A percentile compares a stretch with the other conserved stretches of the same genome.
These are phyloP conservation scores for Hirtodrosophila trivittata DNA, from an alignment of 2,888 invertebrate genomes.

Conservation along the genomic window DNA sequence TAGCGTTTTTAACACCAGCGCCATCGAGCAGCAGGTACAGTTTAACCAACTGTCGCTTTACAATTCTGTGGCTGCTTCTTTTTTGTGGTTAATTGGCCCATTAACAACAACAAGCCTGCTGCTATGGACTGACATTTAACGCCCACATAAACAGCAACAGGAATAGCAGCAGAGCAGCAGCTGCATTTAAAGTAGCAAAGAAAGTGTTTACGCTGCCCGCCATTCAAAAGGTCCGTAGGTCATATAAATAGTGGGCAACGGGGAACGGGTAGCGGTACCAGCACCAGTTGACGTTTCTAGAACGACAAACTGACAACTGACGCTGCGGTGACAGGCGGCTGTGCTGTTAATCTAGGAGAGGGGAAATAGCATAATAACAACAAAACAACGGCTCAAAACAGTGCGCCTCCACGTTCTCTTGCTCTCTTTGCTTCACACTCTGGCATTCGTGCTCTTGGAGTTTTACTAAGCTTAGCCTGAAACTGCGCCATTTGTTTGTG, in stretches of 20 bases:
- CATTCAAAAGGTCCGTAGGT: slow-evolving; percentile 69
- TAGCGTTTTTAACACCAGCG: slow-evolving; percentile 36
- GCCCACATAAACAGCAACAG: slow-evolving; percentile 25
- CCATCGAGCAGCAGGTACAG: slow-evolving; percentile 44
- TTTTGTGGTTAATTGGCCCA: slow-evolving; percentile 22
- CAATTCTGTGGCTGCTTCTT: slow-evolving; percentile 11
- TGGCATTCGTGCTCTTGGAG: neutral
- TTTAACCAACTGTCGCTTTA: slow-evolving; percentile 43
- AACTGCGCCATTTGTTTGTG: slow-evolving; percentile 52
- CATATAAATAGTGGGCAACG: slow-evolving; percentile 33
- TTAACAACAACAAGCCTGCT: slow-evolving; percentile 5
- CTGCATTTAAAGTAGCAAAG: slow-evolving; percentile 38
- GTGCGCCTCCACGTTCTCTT: slow-evolving; percentile 7
- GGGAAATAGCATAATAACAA: slow-evolving; percentile 35
- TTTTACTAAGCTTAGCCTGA: slow-evolving; percentile 32
- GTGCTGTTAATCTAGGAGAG: slow-evolving; percentile 26
- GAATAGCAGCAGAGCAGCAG: slow-evolving; percentile 6
- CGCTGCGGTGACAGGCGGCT: neutral
- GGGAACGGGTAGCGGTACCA: slow-evolving; percentile 5
- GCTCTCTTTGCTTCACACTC: slow-evolving; percentile 5
- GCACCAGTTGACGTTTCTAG: slow-evolving; percentile 59
- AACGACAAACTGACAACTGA: slow-evolving; percentile 58
- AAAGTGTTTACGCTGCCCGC: slow-evolving; percentile 13
- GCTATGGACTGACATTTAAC: slow-evolving; percentile 21
- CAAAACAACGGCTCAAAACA: slow-evolving; percentile 31